A percentile compares a stretch with the other conserved stretches of the same genome.
phyloP scores from a whole-genome alignment of 2,797 vertebrate species.

The Pterois miles region DNA sequence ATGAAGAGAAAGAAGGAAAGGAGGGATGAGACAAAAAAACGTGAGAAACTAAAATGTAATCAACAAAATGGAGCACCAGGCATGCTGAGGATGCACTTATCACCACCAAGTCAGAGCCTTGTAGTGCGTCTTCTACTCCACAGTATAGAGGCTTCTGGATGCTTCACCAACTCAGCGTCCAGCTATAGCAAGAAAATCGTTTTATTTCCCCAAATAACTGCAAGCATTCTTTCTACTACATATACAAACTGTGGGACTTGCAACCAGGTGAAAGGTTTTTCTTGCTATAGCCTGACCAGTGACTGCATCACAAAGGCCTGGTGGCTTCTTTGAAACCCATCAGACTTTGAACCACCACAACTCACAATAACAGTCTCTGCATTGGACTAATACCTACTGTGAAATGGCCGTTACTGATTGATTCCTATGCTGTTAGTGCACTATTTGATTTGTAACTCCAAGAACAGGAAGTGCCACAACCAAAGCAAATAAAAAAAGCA shows the following conservation, averaged over 20 bases:
- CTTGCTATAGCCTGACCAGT: not conserved
- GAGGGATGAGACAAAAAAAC: not conserved
- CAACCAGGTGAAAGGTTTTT: not conserved
- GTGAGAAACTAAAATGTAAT: slow-evolving; percentile 6
- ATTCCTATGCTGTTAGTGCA: not conserved
- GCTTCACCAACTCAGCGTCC: not conserved
- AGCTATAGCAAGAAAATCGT: not conserved
- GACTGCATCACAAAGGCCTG: not conserved
- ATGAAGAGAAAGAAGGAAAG: not conserved
- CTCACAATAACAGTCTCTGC: not conserved
- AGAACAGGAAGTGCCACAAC: slow-evolving; percentile 42
- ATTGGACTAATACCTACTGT: not conserved
- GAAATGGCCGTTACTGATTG: not conserved
- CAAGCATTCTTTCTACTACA: not conserved
- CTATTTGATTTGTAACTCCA: slow-evolving; percentile 16
- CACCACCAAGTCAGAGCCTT: not conserved
- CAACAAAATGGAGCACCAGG: not conserved
- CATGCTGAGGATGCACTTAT: slow-evolving; percentile 13
- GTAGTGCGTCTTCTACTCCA: not conserved
- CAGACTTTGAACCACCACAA: not conserved
- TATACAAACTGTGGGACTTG: not conserved
- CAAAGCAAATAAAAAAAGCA: slow-evolving; percentile 22
- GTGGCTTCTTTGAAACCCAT: not conserved
- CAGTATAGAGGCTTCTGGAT: not conserved
- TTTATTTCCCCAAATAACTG: not conserved